Evolutionary conservation across 1,140 invertebrate genomes (phyloP).

Genomic region (Matsumurasca onukii): DNA sequence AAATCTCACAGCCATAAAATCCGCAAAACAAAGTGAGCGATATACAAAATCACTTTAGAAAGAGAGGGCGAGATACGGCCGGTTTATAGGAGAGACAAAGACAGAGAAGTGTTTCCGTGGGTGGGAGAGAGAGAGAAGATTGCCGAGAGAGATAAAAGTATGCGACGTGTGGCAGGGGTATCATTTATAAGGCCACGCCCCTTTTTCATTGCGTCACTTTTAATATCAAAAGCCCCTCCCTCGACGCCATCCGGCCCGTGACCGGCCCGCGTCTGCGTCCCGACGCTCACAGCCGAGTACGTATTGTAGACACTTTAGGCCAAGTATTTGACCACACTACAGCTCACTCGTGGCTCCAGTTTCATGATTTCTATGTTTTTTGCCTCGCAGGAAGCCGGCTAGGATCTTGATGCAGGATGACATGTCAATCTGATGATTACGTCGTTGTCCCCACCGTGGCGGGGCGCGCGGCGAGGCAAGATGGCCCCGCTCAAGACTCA

Average conservation of each 20-base stretch:
- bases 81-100: conserved; percentile 2
- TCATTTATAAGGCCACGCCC: conserved; percentile 27
- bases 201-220: conserved; percentile 31
- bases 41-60: conserved; percentile 15
- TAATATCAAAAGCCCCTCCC: conserved; percentile 27
- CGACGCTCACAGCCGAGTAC: neutral
- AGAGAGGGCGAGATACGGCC: neutral
- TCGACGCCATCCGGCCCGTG: conserved; percentile 6
- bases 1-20: conserved; percentile 15
- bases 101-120: neutral
- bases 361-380: neutral
- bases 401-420: conserved; percentile 12
- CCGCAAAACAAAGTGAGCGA: conserved; percentile 26
- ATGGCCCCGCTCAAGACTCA: neutral
- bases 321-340: too few relatives aligned
- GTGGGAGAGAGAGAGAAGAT: conserved; percentile 7
- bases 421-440: conserved; percentile 1
- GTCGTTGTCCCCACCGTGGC: neutral
- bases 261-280: neutral
- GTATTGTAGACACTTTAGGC: too few relatives aligned
- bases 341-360: neutral
- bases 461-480: neutral
- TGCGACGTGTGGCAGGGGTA: too few relatives aligned
- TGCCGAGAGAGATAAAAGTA: too few relatives aligned
- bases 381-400: neutral